Conservation (phyloP, 2,888 invertebrate genomes). For the Lasioglossum leucozonium region DNA sequence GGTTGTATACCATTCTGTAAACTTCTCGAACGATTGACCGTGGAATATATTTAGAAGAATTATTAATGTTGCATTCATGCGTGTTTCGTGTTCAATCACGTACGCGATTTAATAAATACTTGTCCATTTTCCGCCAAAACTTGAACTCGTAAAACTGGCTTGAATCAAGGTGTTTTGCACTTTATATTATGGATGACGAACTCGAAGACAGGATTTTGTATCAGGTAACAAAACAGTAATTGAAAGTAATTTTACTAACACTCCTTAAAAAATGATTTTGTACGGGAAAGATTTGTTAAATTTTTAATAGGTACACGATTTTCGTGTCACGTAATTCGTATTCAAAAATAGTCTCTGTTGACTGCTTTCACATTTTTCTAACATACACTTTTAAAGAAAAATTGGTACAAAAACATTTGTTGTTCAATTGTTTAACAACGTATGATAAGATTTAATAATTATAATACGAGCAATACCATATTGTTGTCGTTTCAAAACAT, state of each 20-base stretch:
- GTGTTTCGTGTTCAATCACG: neutral
- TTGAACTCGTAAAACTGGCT: conserved; percentile 36
- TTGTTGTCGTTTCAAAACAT: neutral
- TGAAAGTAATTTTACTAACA: neutral
- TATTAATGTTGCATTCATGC: conserved; percentile 7
- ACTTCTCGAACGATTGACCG: conserved; percentile 23
- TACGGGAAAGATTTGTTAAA: neutral
- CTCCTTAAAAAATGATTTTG: neutral
- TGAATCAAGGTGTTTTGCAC: conserved; percentile 39
- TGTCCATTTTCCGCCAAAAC: neutral
- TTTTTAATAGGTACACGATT: neutral
- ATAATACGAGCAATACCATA: neutral
- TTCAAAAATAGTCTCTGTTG: conserved; percentile 43
- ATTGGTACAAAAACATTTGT: neutral
- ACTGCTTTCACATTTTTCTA: conserved; percentile 22
- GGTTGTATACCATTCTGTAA: conserved; percentile 6
- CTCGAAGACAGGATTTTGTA: conserved; percentile 94
- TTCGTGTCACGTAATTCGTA: conserved; percentile 27
- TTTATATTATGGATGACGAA: conserved; percentile 93
- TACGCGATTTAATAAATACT: conserved; percentile 27
- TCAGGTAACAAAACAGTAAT: conserved; percentile 85
- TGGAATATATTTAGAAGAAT: neutral
- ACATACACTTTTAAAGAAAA: conserved; percentile 8
- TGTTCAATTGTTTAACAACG: neutral
- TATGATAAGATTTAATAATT: neutral